Base-by-base conservation (phyloP, 2,113 vertebrate species). In the Drymodes brunneopygia region DNA sequence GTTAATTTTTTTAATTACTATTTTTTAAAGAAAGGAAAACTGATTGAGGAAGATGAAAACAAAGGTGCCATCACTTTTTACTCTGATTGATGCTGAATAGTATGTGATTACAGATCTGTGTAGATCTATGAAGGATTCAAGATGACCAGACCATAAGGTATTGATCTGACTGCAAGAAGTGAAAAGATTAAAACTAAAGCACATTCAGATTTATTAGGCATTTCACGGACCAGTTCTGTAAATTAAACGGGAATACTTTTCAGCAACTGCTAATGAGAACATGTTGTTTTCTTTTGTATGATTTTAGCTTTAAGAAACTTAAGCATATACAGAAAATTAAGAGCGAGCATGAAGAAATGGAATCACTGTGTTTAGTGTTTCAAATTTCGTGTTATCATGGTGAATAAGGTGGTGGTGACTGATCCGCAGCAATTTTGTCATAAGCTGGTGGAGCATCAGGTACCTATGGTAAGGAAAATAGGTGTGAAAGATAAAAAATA, bases 381-480 rank as follows among this genome's bases (percentile, higher is more conserved):
- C 51, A 85, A 35, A 31, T 86, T 18, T 36, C 33, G 3, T 40
- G 23, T 60, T 62, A 73, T 99, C 96, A 99, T 42, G 98, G 99
- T 33, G 98, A 98, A 69, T 99, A 99, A 29, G 99, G 99, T 58
- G 99, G 99, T 89, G 98, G 99, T 77, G 97, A 95, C 10, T 94
- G 97, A 25, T 98, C 98, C 48, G 96, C 83, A 64, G 98, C 96
- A 75, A 99, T 95, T 98, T 99, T 99, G 69, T 99, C 99, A 79
- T 99, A 99, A 77, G 99, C 98, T 80, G 99, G 99, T 57, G 99
- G 99, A 79, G 99, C 99, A 69, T 98, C 98, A 12, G 99, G 98
- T 86, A 99, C 94, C 99, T 99, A 65, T 70, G 60, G 86, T 65
- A 86, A 87, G 20, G 29, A 97, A 88, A 95, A 86, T 40, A 10